Evolutionary conservation across 2,797 vertebrate species (phyloP).

Genomic region (Nannoperca australis): DNA sequence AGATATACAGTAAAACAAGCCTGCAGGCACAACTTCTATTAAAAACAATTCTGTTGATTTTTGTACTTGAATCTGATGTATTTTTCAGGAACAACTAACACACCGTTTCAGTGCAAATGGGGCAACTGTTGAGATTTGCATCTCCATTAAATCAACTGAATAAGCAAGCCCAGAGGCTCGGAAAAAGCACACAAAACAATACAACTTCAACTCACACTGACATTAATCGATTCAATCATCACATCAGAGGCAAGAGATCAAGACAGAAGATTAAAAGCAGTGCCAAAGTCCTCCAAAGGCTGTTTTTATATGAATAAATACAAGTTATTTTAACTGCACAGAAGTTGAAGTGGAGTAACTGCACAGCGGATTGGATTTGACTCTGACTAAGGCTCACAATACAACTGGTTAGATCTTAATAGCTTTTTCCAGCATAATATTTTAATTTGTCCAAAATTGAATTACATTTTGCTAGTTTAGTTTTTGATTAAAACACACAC

Average conservation of each 20-base stretch:
- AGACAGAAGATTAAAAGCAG: conserved; percentile 46
- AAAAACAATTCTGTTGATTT: conserved; percentile 29
- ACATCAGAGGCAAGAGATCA: conserved; percentile 17
- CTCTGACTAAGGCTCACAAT: background rate
- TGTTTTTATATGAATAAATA: conserved; percentile 33
- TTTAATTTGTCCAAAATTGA: conserved; percentile 9
- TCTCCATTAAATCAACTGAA: conserved; percentile 40
- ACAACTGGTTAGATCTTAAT: background rate
- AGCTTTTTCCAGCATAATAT: background rate
- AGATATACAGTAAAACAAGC: conserved; percentile 3
- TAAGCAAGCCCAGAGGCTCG: conserved; percentile 18
- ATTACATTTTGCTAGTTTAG: conserved; percentile 7
- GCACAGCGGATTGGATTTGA: background rate
- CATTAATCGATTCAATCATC: conserved; percentile 47
- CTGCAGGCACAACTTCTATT: conserved; percentile 9
- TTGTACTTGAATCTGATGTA: conserved; percentile 23
- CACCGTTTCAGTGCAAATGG: conserved; percentile 19
- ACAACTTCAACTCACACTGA: conserved; percentile 18
- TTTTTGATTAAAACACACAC: conserved; percentile 5
- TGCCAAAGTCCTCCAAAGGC: conserved; percentile 28
- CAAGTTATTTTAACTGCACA: conserved; percentile 16
- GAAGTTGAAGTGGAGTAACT: background rate
- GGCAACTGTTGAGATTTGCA: conserved; percentile 37
- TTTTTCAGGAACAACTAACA: conserved; percentile 36
- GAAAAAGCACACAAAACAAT: conserved; percentile 34